phyloP scores from a whole-genome alignment of 2,113 vertebrate genomes.

The Camelus dromedarius region DNA sequence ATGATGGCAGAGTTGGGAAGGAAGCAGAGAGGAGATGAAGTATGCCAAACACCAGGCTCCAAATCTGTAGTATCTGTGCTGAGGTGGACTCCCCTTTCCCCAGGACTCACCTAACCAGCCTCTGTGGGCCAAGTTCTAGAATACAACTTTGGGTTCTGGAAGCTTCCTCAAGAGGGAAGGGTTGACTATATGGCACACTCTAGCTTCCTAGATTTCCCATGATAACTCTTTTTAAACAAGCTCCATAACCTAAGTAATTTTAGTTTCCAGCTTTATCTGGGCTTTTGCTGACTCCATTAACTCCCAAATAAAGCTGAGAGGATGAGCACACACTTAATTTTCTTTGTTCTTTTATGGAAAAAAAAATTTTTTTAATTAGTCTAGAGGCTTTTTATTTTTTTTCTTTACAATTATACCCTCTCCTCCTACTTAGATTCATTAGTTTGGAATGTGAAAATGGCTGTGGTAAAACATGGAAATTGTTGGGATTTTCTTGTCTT shows the following conservation, averaged over 20 bases:
- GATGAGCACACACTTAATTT: not conserved
- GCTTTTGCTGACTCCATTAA: not conserved
- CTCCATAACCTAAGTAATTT: not conserved
- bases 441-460: not conserved
- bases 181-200: not conserved
- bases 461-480: conserved; percentile 19
- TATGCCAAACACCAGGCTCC: not conserved
- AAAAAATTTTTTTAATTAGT: conserved; percentile 14
- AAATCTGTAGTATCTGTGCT: not conserved
- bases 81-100: too few species aligned
- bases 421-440: not conserved
- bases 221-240: conserved; percentile 14
- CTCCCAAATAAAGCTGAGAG: conserved; percentile 24
- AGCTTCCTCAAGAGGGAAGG: not conserved
- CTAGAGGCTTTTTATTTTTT: not conserved
- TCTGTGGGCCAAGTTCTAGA: not conserved
- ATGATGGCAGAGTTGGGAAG: not conserved
- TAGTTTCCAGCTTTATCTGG: conserved; percentile 40
- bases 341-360: not conserved
- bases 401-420: not conserved
- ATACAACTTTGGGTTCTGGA: not conserved
- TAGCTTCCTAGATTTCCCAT: not conserved
- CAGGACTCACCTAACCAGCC: not conserved
- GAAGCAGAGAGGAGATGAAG: not conserved
- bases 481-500: conserved; percentile 16